These are phyloP conservation scores for Urosaurus nigricauda DNA, from an alignment of 2,797 vertebrate genomes.

Conservation along the genomic window DNA sequence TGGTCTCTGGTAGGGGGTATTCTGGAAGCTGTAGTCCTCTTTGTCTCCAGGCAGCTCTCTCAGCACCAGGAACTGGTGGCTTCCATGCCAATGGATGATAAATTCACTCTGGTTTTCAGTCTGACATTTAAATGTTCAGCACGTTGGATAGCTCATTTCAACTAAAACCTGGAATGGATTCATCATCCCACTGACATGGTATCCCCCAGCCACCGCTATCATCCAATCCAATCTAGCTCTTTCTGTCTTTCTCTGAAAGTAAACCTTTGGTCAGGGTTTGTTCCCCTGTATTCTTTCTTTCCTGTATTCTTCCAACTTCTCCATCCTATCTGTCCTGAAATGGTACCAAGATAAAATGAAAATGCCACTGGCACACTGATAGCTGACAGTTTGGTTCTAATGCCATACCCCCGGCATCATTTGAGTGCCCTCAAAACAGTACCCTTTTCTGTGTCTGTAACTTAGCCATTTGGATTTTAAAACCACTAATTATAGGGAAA, in stretches of 20 bases:
- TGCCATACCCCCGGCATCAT: conserved; percentile 43
- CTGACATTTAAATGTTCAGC: no score
- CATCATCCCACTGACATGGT: no score
- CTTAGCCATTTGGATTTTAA: conserved; percentile 51
- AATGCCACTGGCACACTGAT: conserved; percentile 48
- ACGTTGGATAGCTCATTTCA: no score
- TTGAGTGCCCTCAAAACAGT: conserved; percentile 47
- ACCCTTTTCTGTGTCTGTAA: conserved; percentile 42
- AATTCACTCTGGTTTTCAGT: not conserved
- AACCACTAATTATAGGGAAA: conserved; percentile 69
- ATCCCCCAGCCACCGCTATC: no score
- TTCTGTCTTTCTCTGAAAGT: conserved; percentile 18
- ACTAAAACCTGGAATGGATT: no score
- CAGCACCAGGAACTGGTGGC: no score
- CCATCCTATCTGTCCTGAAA: not conserved
- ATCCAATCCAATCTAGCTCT: not conserved
- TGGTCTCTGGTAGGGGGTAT: no score
- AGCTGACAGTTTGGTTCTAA: conserved; percentile 37
- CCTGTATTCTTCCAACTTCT: not conserved
- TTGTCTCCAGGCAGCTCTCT: no score
- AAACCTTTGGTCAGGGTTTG: not conserved
- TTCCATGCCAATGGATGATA: no score
- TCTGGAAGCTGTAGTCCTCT: no score
- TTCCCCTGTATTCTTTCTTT: not conserved
- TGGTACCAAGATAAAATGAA: not conserved